Evolutionary conservation across 2,113 vertebrate genomes (phyloP), one percentile per base, ranked within the genome.

Genomic region (Tupaia tana): DNA sequence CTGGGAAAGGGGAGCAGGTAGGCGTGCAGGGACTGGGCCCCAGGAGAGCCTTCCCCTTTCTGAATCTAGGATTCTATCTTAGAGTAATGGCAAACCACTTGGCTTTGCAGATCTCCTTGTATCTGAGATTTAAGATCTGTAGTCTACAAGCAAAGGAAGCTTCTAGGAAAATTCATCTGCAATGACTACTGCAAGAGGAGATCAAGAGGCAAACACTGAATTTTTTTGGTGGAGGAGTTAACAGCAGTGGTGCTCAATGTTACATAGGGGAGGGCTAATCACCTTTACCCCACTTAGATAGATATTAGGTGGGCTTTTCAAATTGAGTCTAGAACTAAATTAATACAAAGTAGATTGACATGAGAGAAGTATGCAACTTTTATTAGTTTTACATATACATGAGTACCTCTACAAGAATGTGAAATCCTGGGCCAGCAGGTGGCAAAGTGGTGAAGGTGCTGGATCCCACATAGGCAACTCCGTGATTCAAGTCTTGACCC

Each of bases 61-160:
- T 43, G 27, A 74, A 63, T 58, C 64, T 9, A 5, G 58, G 69
- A 12, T 52, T 91, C 66, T 70, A 4, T 81, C 66, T 93, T 67
- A 87, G 9, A 58, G 18, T 31, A 22, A 12, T 13, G 12, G 75
- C 43, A 87, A 86, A 54, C 54, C 64, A 70, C 58, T 34, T 34
- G 15, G 64, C 43, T 83, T 66, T 52, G 29, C 69, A 59, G 5
- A 81, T 84, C 75, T 75, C 14, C 31, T 34, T 56, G 69, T 77
- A 43, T 58, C 24, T 90, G 15, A 92, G 58, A 90, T 87, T 74
- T 93, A 90, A 83, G 34, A 56, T 78, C 27, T 78, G 29, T 24
- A 52, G 63, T 91, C 52, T 77, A 18, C 9, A 34, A 74, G 69
- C 63, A 86, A 86, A 92, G 82, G 59, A 69, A 78, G 59, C 3